Evolutionary conservation across 1,140 invertebrate species (phyloP).

Genomic region (Zaprionus inermis): DNA sequence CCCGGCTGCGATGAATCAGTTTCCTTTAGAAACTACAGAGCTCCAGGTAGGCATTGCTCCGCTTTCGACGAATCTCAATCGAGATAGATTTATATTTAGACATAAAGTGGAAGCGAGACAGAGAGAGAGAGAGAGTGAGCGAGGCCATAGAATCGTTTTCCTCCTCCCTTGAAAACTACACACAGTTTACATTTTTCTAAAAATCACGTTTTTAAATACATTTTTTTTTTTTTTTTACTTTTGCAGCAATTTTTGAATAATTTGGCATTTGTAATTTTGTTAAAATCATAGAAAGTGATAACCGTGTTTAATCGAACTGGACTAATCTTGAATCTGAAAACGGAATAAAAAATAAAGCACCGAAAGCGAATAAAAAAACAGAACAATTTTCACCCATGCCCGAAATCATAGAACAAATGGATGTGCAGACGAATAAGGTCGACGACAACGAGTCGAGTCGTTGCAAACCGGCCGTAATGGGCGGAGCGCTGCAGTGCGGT

Average conservation of each 20-base stretch:
- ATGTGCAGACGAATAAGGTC: neutral
- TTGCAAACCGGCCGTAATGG: neutral
- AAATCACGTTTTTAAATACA: neutral
- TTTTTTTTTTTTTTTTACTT: slow-evolving; percentile 5
- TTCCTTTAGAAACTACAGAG: neutral
- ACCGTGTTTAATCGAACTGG: neutral
- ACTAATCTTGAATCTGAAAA: neutral
- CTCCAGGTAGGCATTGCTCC: neutral
- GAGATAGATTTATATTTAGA: neutral
- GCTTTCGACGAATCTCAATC: neutral
- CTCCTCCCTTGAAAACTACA: neutral
- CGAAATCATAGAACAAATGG: neutral
- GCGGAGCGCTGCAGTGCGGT: neutral
- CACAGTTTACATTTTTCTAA: slow-evolving; percentile 14
- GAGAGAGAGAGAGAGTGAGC: neutral
- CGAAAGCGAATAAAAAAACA: no score
- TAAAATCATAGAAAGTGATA: slow-evolving; percentile 33
- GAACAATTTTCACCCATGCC: neutral
- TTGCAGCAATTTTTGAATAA: slow-evolving; percentile 14
- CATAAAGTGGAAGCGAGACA: neutral
- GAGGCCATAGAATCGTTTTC: neutral
- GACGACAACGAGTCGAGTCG: neutral
- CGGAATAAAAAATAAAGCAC: neutral
- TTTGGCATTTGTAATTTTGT: slow-evolving; percentile 26
- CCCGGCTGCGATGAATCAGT: neutral